phyloP scores from a whole-genome alignment of 1,140 invertebrate genomes.

The Thereuonema tuberculata region DNA sequence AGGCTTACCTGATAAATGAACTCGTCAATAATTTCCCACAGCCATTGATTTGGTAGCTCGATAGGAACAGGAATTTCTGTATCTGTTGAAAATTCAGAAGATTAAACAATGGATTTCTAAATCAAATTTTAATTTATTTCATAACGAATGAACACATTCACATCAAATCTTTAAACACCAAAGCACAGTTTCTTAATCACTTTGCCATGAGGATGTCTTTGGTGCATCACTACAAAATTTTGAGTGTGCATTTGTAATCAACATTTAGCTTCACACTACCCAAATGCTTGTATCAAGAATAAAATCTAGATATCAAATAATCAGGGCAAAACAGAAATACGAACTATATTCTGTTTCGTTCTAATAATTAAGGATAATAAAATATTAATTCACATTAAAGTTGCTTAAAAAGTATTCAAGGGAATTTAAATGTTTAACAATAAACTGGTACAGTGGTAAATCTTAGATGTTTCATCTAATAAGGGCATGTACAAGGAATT shows the following conservation, averaged over 20 bases:
- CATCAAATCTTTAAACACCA: not conserved
- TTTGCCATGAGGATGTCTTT: not conserved
- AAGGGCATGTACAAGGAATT: too few species aligned
- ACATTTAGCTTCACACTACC: not conserved
- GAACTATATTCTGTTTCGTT: too few species aligned
- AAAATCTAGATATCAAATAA: too few species aligned
- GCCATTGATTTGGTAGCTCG: slow-evolving; percentile 94
- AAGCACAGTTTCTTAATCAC: not conserved
- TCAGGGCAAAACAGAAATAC: too few species aligned
- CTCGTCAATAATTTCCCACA: slow-evolving; percentile 99
- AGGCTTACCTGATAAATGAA: slow-evolving; percentile 49
- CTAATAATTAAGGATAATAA: too few species aligned
- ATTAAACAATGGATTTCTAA: not conserved
- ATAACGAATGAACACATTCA: not conserved
- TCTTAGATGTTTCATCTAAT: too few species aligned
- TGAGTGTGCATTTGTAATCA: not conserved
- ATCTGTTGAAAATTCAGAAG: slow-evolving; percentile 32
- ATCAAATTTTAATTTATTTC: not conserved
- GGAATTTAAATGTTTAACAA: too few species aligned
- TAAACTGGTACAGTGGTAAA: too few species aligned
- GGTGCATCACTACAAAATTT: not conserved
- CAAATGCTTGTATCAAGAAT: too few species aligned
- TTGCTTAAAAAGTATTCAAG: too few species aligned
- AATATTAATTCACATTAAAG: too few species aligned
- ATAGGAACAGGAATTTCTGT: slow-evolving; percentile 75